phyloP scores from a whole-genome alignment of 2,888 invertebrate species.

The Magallana nippona region DNA sequence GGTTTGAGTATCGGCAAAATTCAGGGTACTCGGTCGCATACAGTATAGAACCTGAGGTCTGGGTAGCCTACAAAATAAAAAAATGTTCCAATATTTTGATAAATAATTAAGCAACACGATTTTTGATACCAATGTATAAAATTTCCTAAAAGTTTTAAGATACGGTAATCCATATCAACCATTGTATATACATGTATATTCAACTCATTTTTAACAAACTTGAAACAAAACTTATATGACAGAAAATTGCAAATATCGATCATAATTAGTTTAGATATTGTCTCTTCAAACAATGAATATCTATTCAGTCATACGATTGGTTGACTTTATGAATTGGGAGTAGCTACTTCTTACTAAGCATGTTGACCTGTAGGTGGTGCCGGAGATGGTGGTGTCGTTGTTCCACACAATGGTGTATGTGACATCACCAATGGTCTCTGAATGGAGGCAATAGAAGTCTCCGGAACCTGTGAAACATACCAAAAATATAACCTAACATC shows the following conservation, averaged over 20 bases:
- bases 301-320: too few species aligned
- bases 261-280: too few species aligned
- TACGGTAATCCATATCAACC: too few species aligned
- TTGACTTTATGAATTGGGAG: too few species aligned
- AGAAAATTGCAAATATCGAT: too few species aligned
- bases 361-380: slow-evolving; percentile 55
- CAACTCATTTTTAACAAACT: too few species aligned
- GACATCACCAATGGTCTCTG: slow-evolving; percentile 41
- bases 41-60: slow-evolving; percentile 47
- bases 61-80: slow-evolving; percentile 49
- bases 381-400: slow-evolving; percentile 55
- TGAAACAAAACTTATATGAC: too few species aligned
- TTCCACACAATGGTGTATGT: slow-evolving; percentile 58
- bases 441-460: slow-evolving; percentile 53
- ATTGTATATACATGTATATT: too few species aligned
- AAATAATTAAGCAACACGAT: neutral
- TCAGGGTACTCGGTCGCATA: slow-evolving; percentile 58
- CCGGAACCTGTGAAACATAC: slow-evolving; percentile 52
- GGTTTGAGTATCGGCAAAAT: slow-evolving; percentile 44
- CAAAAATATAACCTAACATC: too few species aligned
- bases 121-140: too few species aligned
- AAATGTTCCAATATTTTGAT: neutral
- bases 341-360: slow-evolving; percentile 56
- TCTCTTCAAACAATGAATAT: too few species aligned
- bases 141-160: too few species aligned